phyloP scores from a whole-genome alignment of 37 sponge, comb jelly and placozoan genomes.

The Bolinopsis microptera region DNA sequence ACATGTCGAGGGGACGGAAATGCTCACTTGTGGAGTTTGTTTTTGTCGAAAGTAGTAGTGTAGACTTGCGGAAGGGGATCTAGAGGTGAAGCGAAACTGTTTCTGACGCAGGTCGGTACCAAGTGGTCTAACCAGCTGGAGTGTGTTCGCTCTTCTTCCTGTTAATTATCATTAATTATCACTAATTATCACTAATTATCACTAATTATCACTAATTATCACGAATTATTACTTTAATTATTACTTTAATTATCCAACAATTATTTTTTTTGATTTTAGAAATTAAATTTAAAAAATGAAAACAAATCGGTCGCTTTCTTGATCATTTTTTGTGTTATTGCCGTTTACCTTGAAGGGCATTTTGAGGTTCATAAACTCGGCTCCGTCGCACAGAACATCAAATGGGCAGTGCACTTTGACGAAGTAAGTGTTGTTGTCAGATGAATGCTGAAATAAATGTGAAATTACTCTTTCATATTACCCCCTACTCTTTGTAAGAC shows the following conservation, averaged over 20 bases:
- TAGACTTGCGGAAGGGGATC: constrained; percentile 22
- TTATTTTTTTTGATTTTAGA: no score
- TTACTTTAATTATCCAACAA: no score
- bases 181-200: no score
- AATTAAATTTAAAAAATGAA: no score
- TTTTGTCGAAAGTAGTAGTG: constrained; percentile 59
- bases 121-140: background rate
- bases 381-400: constrained; percentile 60
- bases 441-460: constrained; percentile 25
- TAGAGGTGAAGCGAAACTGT: constrained; percentile 19
- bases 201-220: no score
- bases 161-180: no score
- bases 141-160: constrained; percentile 1
- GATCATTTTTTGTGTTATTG: no score
- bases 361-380: constrained; percentile 53
- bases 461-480: no score
- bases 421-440: constrained; percentile 61
- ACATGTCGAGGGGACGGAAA: no score
- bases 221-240: no score
- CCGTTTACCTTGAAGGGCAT: constrained; percentile 59
- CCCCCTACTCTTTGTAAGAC: no score
- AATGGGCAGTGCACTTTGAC: constrained; percentile 54
- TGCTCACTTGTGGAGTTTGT: constrained; percentile 27
- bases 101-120: background rate
- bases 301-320: no score